Base-by-base conservation (phyloP, 1,140 invertebrate genomes). In the Oncopodura yosiiana region DNA sequence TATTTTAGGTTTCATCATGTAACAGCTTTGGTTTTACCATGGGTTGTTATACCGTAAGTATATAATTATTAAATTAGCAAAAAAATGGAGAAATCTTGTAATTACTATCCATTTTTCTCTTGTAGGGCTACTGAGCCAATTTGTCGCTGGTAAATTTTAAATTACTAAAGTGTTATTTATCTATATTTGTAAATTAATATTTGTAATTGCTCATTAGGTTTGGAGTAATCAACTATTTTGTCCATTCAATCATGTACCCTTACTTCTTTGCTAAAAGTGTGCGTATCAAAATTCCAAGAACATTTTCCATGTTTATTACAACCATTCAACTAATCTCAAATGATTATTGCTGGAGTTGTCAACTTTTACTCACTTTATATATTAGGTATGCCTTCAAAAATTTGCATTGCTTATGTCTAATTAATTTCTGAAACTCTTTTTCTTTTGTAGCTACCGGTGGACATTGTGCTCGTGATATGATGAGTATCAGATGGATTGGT, bases 191-290 rank as follows among this genome's bases (percentile, higher is more conserved):
- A n/a, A 39, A 39, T 39, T 39, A 5, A 11, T 8, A 18, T 18
- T 39, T 39, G 12, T n/a, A n/a, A 34, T 9, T 43, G 12, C 11
- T 6, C 16, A 39, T 39, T 43, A 5, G 18, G 42, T 43, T 24
- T 39, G 30, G 34, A 16, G 46, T 56, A 23, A 56, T 56, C 46
- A 56, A 56, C 41, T 56, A 44, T 37, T 38, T 26, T 19, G 54
- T 56, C 19, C 54, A 56, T 23, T 36, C 46, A 5, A 32, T 56
- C 18, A 56, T 56, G 54, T 56, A 56, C 18, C 46, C 54, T 16
- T 56, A 56, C 48, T 56, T 56, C 29, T 11, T 54, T 18, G 9
- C 36, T 3, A 12, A 56, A 39, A 48, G 44, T 9, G 21, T 56
- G n/a, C 43, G 50, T 26, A 26, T 56, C 21, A 21, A 56, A 23